Evolutionary conservation across 2,113 vertebrate genomes (phyloP).

Genomic region (Stercorarius parasiticus): DNA sequence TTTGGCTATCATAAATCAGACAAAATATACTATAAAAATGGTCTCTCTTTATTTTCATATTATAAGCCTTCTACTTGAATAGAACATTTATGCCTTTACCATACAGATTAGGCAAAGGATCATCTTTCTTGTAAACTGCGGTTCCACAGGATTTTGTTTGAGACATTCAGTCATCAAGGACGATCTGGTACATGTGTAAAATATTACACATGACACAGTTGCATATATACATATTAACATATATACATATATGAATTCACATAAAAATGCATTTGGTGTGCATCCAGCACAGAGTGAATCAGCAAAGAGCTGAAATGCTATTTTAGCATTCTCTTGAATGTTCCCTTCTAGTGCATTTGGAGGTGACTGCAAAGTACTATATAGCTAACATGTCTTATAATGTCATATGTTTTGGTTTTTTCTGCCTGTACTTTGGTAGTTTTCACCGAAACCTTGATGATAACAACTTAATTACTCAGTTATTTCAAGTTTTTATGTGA

Average conservation of each 20-base stretch:
- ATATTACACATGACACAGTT: background rate
- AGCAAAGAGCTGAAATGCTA: background rate
- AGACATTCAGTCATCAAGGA: background rate
- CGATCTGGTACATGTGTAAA: background rate
- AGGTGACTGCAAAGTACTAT: background rate
- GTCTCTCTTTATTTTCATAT: conserved; percentile 27
- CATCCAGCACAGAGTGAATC: too few relatives aligned
- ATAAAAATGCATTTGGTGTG: background rate
- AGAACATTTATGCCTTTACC: background rate
- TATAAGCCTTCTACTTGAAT: background rate
- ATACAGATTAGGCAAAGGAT: background rate
- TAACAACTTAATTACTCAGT: background rate
- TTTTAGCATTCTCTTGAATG: background rate
- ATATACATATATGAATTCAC: too few relatives aligned
- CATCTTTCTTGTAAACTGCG: background rate
- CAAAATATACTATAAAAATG: background rate
- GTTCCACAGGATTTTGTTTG: background rate
- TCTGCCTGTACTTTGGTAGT: background rate
- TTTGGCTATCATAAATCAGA: conserved; percentile 53
- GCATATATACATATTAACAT: background rate
- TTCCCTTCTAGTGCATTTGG: background rate
- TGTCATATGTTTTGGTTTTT: background rate
- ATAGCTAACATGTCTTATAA: background rate
- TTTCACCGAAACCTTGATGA: background rate
- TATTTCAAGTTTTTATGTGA: background rate